These are phyloP conservation scores for Orycteropus afer DNA, from an alignment of 2,113 vertebrate genomes.

Conservation along the genomic window DNA sequence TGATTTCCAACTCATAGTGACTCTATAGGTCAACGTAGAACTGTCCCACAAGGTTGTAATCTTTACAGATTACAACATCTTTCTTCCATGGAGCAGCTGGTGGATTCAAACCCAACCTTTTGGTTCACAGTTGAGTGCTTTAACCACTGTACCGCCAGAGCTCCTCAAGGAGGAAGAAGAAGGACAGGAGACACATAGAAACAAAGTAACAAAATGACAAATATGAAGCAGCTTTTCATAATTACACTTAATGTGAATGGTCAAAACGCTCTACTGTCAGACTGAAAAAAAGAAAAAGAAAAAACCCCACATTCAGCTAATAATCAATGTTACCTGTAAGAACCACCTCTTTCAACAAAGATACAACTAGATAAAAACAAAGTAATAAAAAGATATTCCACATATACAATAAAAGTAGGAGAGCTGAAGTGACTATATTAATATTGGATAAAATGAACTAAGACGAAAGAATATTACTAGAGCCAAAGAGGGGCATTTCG, in stretches of 20 bases:
- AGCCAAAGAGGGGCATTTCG: not conserved
- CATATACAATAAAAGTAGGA: not conserved
- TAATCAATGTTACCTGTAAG: not conserved
- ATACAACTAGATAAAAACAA: not conserved
- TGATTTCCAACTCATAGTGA: not conserved
- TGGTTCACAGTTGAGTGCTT: no score
- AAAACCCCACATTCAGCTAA: not conserved
- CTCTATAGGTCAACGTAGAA: not conserved
- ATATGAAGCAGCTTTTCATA: not conserved
- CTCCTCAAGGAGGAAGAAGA: not conserved
- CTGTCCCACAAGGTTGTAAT: not conserved
- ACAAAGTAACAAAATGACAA: not conserved
- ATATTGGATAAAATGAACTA: not conserved
- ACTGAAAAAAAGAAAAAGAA: not conserved
- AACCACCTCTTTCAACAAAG: not conserved
- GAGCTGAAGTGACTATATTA: not conserved
- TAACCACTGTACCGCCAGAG: not conserved
- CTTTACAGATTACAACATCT: not conserved
- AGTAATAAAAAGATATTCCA: not conserved
- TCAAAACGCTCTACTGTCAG: not conserved
- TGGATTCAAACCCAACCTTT: no score
- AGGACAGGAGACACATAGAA: not conserved
- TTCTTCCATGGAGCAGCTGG: not conserved
- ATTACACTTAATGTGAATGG: not conserved
- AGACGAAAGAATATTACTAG: not conserved